Evolutionary conservation across 2,888 invertebrate species (phyloP).

Genomic region (Eilema caniola): DNA sequence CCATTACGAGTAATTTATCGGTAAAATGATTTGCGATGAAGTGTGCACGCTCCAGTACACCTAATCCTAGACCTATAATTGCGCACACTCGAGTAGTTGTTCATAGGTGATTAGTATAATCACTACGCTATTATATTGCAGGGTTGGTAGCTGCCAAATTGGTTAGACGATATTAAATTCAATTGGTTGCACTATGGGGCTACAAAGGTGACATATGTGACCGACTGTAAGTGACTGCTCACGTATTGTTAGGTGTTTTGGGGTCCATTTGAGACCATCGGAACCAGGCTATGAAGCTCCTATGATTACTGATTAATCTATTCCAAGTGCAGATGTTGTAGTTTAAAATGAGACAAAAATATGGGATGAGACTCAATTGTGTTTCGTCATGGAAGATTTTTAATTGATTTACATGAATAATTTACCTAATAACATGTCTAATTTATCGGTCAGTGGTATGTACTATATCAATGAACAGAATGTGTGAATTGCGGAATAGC

Average conservation of each 20-base stretch:
- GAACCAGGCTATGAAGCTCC: too few relatives aligned
- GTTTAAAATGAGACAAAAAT: too few relatives aligned
- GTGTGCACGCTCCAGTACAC: conserved; percentile 55
- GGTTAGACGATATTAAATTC: conserved; percentile 9
- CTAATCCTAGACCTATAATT: conserved; percentile 64
- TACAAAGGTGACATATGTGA: not conserved
- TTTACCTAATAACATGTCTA: too few relatives aligned
- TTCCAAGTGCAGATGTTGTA: too few relatives aligned
- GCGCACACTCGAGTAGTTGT: conserved; percentile 63
- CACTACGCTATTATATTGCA: conserved; percentile 45
- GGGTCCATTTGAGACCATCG: not conserved
- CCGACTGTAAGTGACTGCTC: not conserved
- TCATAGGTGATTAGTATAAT: conserved; percentile 68
- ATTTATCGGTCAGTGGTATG: too few relatives aligned
- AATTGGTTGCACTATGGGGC: conserved; percentile 1
- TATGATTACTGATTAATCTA: too few relatives aligned
- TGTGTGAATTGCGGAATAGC: too few relatives aligned
- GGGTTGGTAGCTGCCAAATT: conserved; percentile 33
- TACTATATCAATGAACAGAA: too few relatives aligned
- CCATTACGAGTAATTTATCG: conserved; percentile 29
- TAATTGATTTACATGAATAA: too few relatives aligned
- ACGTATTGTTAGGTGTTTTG: not conserved
- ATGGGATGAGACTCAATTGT: too few relatives aligned
- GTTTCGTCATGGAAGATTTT: too few relatives aligned
- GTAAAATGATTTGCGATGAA: conserved; percentile 60